A percentile compares a stretch with the other conserved stretches of the same genome.
These are phyloP conservation scores for Bergia sp. DNA, from an alignment of 92 coral and sea anemone species.

Conservation along the genomic window DNA sequence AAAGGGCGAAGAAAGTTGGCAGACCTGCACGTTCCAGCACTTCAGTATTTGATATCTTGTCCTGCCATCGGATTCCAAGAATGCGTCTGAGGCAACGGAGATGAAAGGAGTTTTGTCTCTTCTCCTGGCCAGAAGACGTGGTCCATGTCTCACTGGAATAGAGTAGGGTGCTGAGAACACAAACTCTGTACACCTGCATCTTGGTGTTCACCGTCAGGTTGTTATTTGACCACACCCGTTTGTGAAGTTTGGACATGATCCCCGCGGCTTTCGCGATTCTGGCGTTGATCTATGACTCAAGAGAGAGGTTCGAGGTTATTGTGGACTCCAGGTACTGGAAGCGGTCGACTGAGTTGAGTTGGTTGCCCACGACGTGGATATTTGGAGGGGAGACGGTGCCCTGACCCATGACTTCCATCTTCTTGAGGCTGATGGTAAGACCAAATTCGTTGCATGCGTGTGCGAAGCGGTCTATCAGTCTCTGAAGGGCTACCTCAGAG, in stretches of 20 bases:
- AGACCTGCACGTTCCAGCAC: background rate
- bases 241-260: background rate
- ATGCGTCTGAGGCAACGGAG: background rate
- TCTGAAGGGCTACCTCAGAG: too few relatives aligned
- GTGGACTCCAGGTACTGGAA: slow-evolving; percentile 14
- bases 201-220: background rate
- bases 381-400: too few relatives aligned
- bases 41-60: background rate
- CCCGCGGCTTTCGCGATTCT: background rate
- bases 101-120: background rate
- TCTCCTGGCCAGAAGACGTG: background rate
- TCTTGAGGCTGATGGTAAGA: too few relatives aligned
- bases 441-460: too few relatives aligned
- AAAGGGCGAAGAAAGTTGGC: background rate
- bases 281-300: background rate
- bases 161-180: too few relatives aligned
- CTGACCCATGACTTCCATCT: too few relatives aligned
- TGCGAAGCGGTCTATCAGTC: too few relatives aligned
- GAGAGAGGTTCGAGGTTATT: background rate
- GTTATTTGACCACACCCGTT: background rate
- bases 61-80: background rate
- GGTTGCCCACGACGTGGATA: background rate
- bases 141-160: background rate
- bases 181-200: background rate
- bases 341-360: background rate